phyloP scores from a whole-genome alignment of 2,797 vertebrate species.

The Diglossa cyanea region DNA sequence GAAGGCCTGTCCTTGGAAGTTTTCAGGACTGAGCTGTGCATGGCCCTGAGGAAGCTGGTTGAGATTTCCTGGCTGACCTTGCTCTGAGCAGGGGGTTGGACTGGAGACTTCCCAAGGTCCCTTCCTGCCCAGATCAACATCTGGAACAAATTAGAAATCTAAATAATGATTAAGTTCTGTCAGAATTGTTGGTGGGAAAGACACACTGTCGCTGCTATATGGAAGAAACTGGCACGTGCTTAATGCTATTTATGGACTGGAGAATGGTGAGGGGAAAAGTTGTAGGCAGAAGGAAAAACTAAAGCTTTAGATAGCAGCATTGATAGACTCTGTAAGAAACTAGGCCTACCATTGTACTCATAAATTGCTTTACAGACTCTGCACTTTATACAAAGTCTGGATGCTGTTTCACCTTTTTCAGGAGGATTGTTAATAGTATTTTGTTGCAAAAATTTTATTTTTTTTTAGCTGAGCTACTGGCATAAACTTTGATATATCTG shows the following conservation, averaged over 20 bases:
- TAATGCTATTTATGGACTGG: not conserved
- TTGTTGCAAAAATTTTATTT: not conserved
- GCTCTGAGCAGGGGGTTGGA: not conserved
- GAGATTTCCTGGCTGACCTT: not conserved
- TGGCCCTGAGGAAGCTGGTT: not conserved
- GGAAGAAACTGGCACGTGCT: not conserved
- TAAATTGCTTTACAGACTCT: not conserved
- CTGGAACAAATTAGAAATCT: not conserved
- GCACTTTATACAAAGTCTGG: not conserved
- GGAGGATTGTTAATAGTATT: not conserved
- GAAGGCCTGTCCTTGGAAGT: not conserved
- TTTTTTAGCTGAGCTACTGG: not conserved
- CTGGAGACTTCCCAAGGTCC: not conserved
- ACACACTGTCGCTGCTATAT: not conserved
- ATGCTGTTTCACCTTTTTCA: not conserved
- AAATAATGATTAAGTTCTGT: not conserved
- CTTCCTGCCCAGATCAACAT: not conserved
- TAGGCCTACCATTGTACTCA: not conserved
- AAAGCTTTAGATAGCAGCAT: not conserved
- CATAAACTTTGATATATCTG: not conserved
- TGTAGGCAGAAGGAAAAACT: not conserved
- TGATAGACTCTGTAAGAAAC: not conserved
- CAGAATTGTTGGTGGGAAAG: not conserved
- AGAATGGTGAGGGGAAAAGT: not conserved
- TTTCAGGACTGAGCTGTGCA: not conserved